phyloP scores from a whole-genome alignment of 2,113 vertebrate genomes.

The Glaucidium brasilianum region DNA sequence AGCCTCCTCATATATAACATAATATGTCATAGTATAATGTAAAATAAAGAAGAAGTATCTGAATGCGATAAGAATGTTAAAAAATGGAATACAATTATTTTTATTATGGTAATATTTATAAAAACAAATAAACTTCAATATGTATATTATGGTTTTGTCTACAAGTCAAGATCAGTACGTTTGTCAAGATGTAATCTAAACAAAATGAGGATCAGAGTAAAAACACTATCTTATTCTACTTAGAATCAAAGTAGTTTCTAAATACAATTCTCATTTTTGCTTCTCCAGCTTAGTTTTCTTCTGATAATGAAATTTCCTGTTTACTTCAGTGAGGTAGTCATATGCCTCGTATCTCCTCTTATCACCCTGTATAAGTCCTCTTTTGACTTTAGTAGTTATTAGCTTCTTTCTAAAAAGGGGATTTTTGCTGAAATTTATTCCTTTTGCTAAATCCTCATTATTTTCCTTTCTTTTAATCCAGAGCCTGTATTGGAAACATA shows the following conservation, averaged over 20 bases:
- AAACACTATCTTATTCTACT: background rate
- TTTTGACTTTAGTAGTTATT: background rate
- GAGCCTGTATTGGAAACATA: background rate
- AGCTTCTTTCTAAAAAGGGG: background rate
- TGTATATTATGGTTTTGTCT: background rate
- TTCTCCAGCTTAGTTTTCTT: background rate
- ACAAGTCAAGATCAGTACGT: background rate
- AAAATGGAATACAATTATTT: background rate
- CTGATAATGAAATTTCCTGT: background rate
- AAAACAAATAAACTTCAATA: background rate
- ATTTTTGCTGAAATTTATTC: background rate
- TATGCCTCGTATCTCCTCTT: background rate
- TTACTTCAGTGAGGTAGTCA: background rate
- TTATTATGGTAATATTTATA: background rate
- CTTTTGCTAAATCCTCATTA: background rate
- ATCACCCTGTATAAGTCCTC: background rate
- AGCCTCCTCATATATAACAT: background rate
- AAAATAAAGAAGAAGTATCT: background rate
- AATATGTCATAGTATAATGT: rapidly evolving
- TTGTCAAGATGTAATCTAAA: background rate
- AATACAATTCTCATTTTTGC: background rate
- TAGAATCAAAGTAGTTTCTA: background rate
- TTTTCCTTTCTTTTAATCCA: background rate
- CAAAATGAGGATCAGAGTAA: background rate
- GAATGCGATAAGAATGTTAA: background rate